Evolutionary conservation across 2,888 invertebrate genomes (phyloP), one percentile per base, ranked within the genome.

Genomic region (Pheosia tremula): DNA sequence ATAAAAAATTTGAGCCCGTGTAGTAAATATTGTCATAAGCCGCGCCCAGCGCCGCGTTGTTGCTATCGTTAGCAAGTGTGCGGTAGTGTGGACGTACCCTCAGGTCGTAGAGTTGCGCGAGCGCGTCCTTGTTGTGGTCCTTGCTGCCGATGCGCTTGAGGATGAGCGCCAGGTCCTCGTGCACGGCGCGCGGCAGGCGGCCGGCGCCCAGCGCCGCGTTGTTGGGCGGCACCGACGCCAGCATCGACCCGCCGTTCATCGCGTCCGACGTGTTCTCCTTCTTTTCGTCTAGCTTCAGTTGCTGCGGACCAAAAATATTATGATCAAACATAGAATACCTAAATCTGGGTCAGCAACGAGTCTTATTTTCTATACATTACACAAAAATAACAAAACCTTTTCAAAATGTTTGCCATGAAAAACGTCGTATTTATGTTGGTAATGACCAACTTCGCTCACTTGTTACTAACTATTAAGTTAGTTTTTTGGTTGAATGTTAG

Each of bases 91-190:
- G 4, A 49, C 0, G 94, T 49, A 92, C 93, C 80, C 89, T 95
- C 79, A 98, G 96, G 76, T 97, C 97, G 73, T 97, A 97, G 13
- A 98, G 89, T 78, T 97, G 96, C 65, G 95, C 94, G 62, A 99
- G 90, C 49, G 98, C 99, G 87, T 98, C 95, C 73, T 95, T 95
- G 4, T 97, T 97, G 67, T 97, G 97, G 69, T 98, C 97, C 88
- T 97, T 98, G 56, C 96, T 96, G 50, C 98, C 98, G 79, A 98
- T 98, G 78, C 98, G 96, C 87, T 97, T 97, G 77, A 98, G 97
- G 79, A 98, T 98, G 79, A 97, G 97, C 0, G 97, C 97, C 64
- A 99, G 91, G 74, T 97, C 96, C 70, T 97, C 98, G 81, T 98
- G 98, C n/a, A 96, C 96, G 24, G 95, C 95, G 78, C 97, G 96